A percentile compares a stretch with the other conserved stretches of the same genome.
phyloP scores from a whole-genome alignment of 2,113 vertebrate species.

The Syngnathoides biaculeatus region DNA sequence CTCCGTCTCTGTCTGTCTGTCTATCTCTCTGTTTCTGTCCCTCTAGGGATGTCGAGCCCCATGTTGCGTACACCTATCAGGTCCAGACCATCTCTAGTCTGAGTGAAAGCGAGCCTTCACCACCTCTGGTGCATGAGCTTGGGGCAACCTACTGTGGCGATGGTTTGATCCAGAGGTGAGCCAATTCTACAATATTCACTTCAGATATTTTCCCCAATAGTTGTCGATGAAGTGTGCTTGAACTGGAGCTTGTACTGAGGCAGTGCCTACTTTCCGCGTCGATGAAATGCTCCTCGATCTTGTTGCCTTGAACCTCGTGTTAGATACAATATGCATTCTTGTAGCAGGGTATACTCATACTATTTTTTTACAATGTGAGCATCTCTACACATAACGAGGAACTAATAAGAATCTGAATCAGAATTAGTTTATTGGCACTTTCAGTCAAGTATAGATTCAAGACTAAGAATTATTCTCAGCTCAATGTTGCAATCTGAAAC shows the following conservation, averaged over 20 bases:
- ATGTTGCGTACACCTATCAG: slow-evolving; percentile 81
- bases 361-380: too few relatives aligned
- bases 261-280: neutral
- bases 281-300: neutral
- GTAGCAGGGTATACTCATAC: neutral
- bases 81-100: slow-evolving; percentile 78
- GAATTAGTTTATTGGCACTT: too few relatives aligned
- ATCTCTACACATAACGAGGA: too few relatives aligned
- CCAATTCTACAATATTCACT: neutral
- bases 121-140: slow-evolving; percentile 77
- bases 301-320: neutral
- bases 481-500: too few relatives aligned
- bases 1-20: neutral
- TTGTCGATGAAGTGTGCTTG: neutral
- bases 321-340: neutral
- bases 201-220: neutral
- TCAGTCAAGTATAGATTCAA: too few relatives aligned
- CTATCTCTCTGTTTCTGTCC: slow-evolving; percentile 10
- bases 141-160: slow-evolving; percentile 92
- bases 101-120: slow-evolving; percentile 86
- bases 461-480: too few relatives aligned
- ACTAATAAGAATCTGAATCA: too few relatives aligned
- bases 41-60: slow-evolving; percentile 77
- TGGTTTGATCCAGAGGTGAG: slow-evolving; percentile 87
- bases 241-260: neutral